Evolutionary conservation across 2,888 invertebrate species (phyloP).

Genomic region (Brachypalpus laphriformis): DNA sequence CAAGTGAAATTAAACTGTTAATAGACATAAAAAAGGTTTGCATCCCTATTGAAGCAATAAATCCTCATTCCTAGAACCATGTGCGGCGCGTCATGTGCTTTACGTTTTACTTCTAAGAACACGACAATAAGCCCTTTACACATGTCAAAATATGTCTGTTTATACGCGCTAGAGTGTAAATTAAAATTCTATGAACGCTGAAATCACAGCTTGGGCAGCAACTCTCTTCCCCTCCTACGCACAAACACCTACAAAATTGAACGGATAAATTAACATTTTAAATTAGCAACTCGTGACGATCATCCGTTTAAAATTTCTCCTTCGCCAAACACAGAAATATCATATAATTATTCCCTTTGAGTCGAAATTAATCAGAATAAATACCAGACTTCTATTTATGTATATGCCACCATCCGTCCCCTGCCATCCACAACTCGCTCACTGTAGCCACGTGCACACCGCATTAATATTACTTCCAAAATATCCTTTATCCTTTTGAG

Average conservation of each 20-base stretch:
- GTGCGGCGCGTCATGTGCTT: too few relatives aligned
- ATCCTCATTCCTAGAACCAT: too few relatives aligned
- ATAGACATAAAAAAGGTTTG: too few relatives aligned
- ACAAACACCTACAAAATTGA: not conserved
- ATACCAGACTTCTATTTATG: slow-evolving; percentile 2
- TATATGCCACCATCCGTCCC: not conserved
- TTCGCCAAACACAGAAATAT: not conserved
- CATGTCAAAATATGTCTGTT: not conserved
- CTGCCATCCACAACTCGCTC: too few relatives aligned
- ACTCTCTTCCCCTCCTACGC: not conserved
- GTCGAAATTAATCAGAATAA: slow-evolving; percentile 24
- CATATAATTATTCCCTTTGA: slow-evolving; percentile 29
- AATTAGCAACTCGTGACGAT: slow-evolving; percentile 23
- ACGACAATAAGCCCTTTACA: not conserved
- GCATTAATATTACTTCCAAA: slow-evolving; percentile 25
- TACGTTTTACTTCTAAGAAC: too few relatives aligned
- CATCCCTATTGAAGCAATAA: too few relatives aligned
- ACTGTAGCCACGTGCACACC: slow-evolving; percentile 10
- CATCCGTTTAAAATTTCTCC: slow-evolving; percentile 21
- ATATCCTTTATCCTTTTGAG: slow-evolving; percentile 22
- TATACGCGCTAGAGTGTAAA: not conserved
- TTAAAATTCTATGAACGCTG: not conserved
- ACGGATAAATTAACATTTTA: slow-evolving; percentile 12
- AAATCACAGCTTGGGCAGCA: not conserved
- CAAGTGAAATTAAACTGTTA: too few relatives aligned